These are phyloP conservation scores for Quadroppia sp. DNA, from an alignment of 2,888 invertebrate genomes.

Conservation along the genomic window DNA sequence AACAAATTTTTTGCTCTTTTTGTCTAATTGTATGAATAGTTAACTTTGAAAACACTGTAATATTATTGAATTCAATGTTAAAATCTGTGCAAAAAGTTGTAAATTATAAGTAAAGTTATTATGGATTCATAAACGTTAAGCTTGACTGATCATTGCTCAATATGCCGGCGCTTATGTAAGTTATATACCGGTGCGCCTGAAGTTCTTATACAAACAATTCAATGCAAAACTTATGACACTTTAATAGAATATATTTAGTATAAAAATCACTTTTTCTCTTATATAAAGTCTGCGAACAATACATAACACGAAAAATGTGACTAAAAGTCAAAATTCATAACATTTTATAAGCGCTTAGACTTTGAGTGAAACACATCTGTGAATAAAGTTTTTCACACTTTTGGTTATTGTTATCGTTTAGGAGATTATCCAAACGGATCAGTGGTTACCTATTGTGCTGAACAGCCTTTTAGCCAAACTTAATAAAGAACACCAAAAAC, in stretches of 20 bases:
- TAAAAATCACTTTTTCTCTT: background rate
- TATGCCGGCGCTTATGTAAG: background rate
- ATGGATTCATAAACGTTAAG: conserved; percentile 17
- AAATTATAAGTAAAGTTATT: conserved; percentile 22
- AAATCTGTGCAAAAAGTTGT: background rate
- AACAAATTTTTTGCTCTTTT: background rate
- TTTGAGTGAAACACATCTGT: background rate
- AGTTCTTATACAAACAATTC: conserved; percentile 10
- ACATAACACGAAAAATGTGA: conserved; percentile 4
- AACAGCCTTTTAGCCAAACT: conserved; percentile 34
- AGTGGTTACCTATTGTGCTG: conserved; percentile 24
- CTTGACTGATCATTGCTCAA: background rate
- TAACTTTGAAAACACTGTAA: background rate
- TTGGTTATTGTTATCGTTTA: conserved; percentile 10
- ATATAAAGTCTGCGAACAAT: background rate
- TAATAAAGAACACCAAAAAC: conserved; percentile 19
- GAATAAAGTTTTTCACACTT: conserved; percentile 23
- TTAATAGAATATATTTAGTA: background rate
- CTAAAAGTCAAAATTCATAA: background rate
- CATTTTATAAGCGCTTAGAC: background rate
- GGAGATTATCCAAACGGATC: conserved; percentile 37
- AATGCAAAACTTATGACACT: conserved; percentile 9
- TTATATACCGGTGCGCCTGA: background rate
- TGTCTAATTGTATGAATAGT: background rate
- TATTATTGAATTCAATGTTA: background rate